Evolutionary conservation across 2,888 invertebrate species (phyloP), one percentile per base, ranked within the genome.

Genomic region (Fabriciana adippe): DNA sequence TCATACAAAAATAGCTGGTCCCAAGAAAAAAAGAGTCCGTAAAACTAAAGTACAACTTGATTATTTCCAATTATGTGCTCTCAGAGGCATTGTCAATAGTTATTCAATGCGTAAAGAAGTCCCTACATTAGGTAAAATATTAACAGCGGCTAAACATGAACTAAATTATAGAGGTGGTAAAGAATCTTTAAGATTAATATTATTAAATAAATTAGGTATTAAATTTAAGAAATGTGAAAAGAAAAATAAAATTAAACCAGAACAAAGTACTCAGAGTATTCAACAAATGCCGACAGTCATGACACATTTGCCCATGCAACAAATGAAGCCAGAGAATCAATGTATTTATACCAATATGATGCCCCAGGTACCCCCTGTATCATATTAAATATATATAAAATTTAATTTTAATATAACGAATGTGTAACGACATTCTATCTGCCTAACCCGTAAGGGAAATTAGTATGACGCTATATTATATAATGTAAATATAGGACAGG

Each of bases 151-250:
- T 0, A 88, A 88, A 79, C 86, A 87, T 2, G 92, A 92, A 66
- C 64, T 92, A 0, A 90, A 91, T 67, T 92, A 90, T 67, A 77
- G 85, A 6, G 92, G 92, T 0, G 91, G 91, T 0, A 92, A 91
- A 63, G 92, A 92, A 72, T 91, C 92, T 18, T 72, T 92, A 31
- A 78, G 91, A 73, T 78, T 91, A 79, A 92, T 92, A 78, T 76
- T 92, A 59, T 77, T 90, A 64, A 92, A 92, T 76, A 92, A 92
- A 74, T 76, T 92, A 15, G 92, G 92, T 66, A 92, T 91, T 74
- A 92, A 92, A 74, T 92, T 92, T 78, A 92, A 92, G 75, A 92
- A 92, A 74, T 90, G 91, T 47, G 92, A 92, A 74, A 91, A 92
- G 74, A 92, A 92, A 73, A 90, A 86, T 76, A 90, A 90, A 64